Conservation (phyloP, 2,797 vertebrate species). For the Acanthopagrus latus region DNA sequence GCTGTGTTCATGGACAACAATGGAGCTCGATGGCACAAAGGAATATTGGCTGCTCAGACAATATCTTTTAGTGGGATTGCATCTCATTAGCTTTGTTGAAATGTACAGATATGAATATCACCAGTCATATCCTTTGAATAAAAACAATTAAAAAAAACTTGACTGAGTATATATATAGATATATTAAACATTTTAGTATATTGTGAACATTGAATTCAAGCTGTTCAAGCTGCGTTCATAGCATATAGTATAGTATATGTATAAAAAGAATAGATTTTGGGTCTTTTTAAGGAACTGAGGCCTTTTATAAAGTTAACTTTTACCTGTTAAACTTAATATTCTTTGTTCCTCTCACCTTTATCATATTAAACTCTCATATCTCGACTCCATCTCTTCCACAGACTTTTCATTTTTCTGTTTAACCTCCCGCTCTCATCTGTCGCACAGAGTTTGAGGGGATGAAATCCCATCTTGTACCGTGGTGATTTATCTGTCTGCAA, state of each 20-base stretch:
- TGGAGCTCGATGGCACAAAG: too few relatives aligned
- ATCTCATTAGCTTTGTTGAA: too few relatives aligned
- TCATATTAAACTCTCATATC: not conserved
- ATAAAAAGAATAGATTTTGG: not conserved
- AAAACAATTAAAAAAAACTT: not conserved
- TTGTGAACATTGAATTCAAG: too few relatives aligned
- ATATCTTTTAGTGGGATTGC: too few relatives aligned
- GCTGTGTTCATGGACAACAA: too few relatives aligned
- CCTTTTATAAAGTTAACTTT: not conserved
- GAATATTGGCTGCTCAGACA: too few relatives aligned
- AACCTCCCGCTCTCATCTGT: slow-evolving; percentile 1
- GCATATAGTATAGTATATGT: not conserved
- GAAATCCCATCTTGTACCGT: slow-evolving; percentile 41
- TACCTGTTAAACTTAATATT: not conserved
- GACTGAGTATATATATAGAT: not conserved
- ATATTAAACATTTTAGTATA: not conserved
- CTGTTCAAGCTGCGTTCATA: too few relatives aligned
- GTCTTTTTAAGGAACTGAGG: not conserved
- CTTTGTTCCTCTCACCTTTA: not conserved
- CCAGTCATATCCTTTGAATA: not conserved
- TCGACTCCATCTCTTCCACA: slow-evolving; percentile 14
- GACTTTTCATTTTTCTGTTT: slow-evolving; percentile 14
- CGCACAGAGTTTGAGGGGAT: slow-evolving; percentile 20
- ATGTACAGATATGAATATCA: not conserved
- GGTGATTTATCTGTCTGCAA: slow-evolving; percentile 52